Evolutionary conservation across 2,888 invertebrate species (phyloP).

Genomic region (Gryllus longicercus): DNA sequence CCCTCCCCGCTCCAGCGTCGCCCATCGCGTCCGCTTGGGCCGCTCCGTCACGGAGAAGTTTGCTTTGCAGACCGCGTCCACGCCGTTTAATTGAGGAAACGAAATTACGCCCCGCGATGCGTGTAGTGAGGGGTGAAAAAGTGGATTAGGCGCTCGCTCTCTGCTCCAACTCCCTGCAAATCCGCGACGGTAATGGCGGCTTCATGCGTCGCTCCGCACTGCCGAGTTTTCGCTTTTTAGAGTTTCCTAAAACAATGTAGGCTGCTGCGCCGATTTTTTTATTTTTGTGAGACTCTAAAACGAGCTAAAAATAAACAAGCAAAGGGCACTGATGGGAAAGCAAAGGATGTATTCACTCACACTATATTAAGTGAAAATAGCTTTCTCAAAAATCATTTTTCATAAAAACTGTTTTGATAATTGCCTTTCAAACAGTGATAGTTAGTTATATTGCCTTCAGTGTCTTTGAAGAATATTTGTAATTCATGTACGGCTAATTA

Average conservation of each 20-base stretch:
- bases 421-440: no score
- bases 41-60: constrained; percentile 1
- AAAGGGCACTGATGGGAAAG: no score
- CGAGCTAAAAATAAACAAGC: no score
- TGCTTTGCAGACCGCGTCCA: constrained; percentile 1
- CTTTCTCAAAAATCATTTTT: no score
- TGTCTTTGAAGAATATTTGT: no score
- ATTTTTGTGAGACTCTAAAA: no score
- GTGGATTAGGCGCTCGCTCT: background rate
- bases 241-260: constrained; percentile 5
- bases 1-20: no score
- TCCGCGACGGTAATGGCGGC: background rate
- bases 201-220: background rate
- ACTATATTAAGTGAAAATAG: no score
- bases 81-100: background rate
- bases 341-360: no score
- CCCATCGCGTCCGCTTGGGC: background rate
- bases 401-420: no score
- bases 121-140: constrained; percentile 17
- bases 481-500: no score
- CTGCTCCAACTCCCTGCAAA: background rate
- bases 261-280: background rate
- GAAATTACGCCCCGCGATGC: background rate
- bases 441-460: no score
- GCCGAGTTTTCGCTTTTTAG: background rate